phyloP scores from a whole-genome alignment of 2,888 invertebrate genomes.

The Cephus nigrinus region DNA sequence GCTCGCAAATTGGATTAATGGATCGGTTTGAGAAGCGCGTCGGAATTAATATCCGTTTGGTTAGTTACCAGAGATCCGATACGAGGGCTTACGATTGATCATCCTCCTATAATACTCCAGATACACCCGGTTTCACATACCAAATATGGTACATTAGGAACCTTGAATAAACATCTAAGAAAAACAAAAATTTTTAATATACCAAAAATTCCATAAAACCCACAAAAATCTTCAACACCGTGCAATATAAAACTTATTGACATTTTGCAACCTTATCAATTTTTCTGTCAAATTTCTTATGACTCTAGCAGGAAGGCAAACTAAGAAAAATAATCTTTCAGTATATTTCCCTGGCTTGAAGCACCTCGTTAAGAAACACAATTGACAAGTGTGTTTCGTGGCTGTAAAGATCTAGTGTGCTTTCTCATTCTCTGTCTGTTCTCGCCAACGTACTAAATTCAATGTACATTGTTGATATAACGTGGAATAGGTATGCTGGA shows the following conservation, averaged over 20 bases:
- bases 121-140: not conserved
- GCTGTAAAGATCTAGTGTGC: not conserved
- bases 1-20: slow-evolving; percentile 50
- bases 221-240: too few species aligned
- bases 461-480: not conserved
- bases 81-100: slow-evolving; percentile 39
- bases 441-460: not conserved
- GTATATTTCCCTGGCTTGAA: not conserved
- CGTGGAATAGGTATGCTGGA: not conserved
- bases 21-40: slow-evolving; percentile 48
- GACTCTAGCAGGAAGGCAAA: not conserved
- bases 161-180: not conserved
- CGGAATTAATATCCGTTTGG: slow-evolving; percentile 58
- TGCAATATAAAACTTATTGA: not conserved
- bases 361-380: slow-evolving; percentile 12
- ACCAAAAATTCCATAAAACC: too few species aligned
- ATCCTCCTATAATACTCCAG: slow-evolving; percentile 22
- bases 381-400: not conserved
- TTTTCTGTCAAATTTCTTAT: too few species aligned
- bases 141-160: not conserved
- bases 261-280: not conserved
- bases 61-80: slow-evolving; percentile 51
- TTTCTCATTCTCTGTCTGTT: not conserved
- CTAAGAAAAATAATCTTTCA: not conserved
- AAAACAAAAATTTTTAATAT: not conserved